These are phyloP conservation scores for Trinorchestia longiramus DNA, from an alignment of 1,140 invertebrate species.

Conservation along the genomic window DNA sequence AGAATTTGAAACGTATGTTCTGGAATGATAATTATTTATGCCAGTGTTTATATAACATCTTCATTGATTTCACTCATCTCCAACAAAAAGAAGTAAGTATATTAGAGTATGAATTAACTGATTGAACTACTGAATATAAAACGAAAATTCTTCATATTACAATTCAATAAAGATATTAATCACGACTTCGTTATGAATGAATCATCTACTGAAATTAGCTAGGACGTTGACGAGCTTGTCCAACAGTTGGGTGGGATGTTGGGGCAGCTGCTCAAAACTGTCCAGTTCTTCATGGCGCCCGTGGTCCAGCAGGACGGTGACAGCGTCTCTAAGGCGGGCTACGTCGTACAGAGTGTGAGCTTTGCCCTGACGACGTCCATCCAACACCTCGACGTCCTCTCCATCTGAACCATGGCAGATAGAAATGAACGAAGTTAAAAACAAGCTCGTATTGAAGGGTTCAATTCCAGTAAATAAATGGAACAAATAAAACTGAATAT, in stretches of 20 bases:
- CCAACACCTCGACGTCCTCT: neutral
- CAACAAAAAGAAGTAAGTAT: too few species aligned
- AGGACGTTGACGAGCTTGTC: neutral
- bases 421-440: neutral
- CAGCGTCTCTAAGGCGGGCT: neutral
- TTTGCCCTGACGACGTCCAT: constrained; percentile 4
- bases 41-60: too few species aligned
- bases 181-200: too few species aligned
- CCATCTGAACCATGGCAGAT: neutral
- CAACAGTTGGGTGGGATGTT: neutral
- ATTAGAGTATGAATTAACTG: too few species aligned
- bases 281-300: neutral
- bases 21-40: too few species aligned
- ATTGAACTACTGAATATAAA: too few species aligned
- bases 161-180: too few species aligned
- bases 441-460: neutral
- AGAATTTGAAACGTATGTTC: too few species aligned
- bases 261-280: neutral
- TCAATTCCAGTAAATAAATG: too few species aligned
- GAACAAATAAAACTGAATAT: too few species aligned
- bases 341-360: constrained; percentile 18
- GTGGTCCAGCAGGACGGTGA: neutral
- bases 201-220: neutral
- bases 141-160: too few species aligned
- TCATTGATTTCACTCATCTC: too few species aligned